These are phyloP conservation scores for Brachionus rubens DNA, from an alignment of 1,140 invertebrate genomes.

Conservation along the genomic window DNA sequence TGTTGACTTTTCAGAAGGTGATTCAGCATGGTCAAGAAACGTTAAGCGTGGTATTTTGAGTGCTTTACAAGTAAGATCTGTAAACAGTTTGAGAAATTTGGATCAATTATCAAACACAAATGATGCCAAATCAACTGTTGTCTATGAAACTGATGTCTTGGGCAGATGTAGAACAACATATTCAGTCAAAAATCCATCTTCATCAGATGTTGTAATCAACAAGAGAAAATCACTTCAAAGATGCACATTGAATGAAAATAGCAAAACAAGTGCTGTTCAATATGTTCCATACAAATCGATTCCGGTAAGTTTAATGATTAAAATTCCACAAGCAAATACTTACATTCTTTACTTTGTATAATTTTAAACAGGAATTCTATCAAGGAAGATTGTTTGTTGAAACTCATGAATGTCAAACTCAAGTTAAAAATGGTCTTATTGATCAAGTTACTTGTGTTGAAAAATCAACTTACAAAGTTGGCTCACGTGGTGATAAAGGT, in stretches of 20 bases:
- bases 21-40: conserved; percentile 39
- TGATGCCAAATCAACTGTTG: conserved; percentile 24
- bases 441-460: conserved; percentile 24
- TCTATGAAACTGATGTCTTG: conserved; percentile 44
- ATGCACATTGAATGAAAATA: conserved; percentile 44
- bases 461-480: conserved; percentile 38
- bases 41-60: conserved; percentile 44
- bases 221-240: conserved; percentile 33
- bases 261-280: conserved; percentile 30
- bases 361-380: too few species aligned
- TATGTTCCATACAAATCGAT: conserved; percentile 36
- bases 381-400: conserved; percentile 43
- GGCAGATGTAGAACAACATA: conserved; percentile 43
- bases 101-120: neutral
- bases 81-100: neutral
- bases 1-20: conserved; percentile 33
- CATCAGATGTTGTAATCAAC: neutral
- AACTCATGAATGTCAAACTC: neutral
- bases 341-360: too few species aligned
- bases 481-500: conserved; percentile 29
- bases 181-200: neutral
- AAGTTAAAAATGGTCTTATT: conserved; percentile 19
- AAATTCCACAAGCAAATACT: too few species aligned
- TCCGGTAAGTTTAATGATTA: too few species aligned
- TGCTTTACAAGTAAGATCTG: conserved; percentile 26